phyloP scores from a whole-genome alignment of 1,140 invertebrate species.

The Drosophila truncata region DNA sequence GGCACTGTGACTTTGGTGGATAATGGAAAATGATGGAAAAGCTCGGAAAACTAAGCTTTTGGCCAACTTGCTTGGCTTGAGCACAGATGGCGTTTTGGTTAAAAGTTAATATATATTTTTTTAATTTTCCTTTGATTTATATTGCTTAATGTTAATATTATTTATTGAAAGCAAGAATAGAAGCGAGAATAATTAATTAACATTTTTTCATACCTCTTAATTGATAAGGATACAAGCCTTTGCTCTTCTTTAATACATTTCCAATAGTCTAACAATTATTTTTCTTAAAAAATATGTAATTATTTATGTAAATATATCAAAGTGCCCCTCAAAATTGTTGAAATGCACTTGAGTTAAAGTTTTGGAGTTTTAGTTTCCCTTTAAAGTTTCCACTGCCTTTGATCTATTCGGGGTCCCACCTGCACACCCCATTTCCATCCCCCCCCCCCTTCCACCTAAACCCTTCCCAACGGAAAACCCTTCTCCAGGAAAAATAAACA shows the following conservation, averaged over 20 bases:
- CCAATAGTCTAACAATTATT: not conserved
- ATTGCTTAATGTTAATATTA: not conserved
- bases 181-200: too few relatives aligned
- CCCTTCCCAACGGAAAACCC: slow-evolving; percentile 13
- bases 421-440: not conserved
- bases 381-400: slow-evolving; percentile 19
- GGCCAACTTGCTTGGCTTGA: not conserved
- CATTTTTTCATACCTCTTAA: too few relatives aligned
- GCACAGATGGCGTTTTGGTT: slow-evolving; percentile 9
- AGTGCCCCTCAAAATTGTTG: not conserved
- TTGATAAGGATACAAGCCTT: too few relatives aligned
- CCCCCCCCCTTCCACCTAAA: not conserved
- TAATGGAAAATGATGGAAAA: not conserved
- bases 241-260: not conserved
- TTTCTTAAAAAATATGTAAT: too few relatives aligned
- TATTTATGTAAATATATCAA: too few relatives aligned
- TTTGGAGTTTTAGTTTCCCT: not conserved
- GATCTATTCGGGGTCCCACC: slow-evolving; percentile 22
- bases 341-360: not conserved
- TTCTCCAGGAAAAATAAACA: slow-evolving; percentile 7
- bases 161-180: not conserved
- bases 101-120: not conserved
- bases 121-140: not conserved
- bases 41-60: slow-evolving; percentile 10
- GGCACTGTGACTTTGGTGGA: not conserved